These are phyloP conservation scores for Hyposoter didymator DNA, from an alignment of 2,888 invertebrate genomes.

Conservation along the genomic window DNA sequence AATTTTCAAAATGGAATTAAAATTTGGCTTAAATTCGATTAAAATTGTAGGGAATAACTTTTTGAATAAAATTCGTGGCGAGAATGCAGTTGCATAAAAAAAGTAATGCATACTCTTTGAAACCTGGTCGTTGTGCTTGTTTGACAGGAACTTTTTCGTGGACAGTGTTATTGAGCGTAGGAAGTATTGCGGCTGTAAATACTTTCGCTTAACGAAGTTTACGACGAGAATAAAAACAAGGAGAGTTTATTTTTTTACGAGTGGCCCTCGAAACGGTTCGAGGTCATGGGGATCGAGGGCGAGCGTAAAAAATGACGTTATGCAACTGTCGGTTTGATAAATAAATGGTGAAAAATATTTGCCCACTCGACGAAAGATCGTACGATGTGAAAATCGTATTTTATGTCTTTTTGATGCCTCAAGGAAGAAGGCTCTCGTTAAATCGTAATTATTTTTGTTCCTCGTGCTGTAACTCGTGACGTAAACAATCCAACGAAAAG, in stretches of 20 bases:
- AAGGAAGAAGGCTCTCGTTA: not conserved
- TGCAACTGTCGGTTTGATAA: constrained; percentile 11
- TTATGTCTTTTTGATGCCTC: not conserved
- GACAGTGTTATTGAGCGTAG: not conserved
- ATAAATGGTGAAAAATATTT: constrained; percentile 23
- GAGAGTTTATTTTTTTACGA: constrained; percentile 8
- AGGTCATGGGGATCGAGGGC: constrained; percentile 16
- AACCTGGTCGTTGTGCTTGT: not conserved
- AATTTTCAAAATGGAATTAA: too few species aligned
- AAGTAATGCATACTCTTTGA: too few species aligned
- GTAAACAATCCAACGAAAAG: not conserved
- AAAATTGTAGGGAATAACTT: too few species aligned
- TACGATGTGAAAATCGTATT: not conserved
- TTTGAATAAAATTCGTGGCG: too few species aligned
- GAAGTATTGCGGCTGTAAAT: not conserved
- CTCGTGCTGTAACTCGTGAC: not conserved
- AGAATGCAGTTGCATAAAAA: too few species aligned
- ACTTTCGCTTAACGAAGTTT: not conserved
- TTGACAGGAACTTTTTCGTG: not conserved
- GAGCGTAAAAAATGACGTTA: constrained; percentile 5
- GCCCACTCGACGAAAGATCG: not conserved
- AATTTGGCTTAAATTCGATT: too few species aligned
- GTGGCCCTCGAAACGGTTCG: constrained; percentile 10
- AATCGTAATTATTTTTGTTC: constrained; percentile 4
- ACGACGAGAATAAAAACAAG: not conserved